These are phyloP conservation scores for Clepsis dumicolana DNA, from an alignment of 2,888 invertebrate species.

Conservation along the genomic window DNA sequence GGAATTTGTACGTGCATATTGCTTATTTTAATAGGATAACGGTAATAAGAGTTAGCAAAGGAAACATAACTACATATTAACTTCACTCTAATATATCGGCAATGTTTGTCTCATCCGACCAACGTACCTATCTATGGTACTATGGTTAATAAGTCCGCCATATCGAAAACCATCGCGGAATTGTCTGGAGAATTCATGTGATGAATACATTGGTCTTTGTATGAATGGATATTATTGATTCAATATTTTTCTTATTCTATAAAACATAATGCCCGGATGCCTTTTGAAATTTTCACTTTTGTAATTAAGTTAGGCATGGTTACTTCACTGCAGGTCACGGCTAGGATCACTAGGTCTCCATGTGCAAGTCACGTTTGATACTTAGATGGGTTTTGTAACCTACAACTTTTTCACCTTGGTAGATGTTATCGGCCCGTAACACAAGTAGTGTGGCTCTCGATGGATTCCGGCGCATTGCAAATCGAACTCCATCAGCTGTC, in stretches of 20 bases:
- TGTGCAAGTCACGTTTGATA: background rate
- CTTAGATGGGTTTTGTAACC: background rate
- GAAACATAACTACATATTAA: background rate
- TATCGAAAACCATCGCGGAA: background rate
- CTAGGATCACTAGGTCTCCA: background rate
- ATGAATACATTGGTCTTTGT: no score
- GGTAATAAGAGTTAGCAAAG: background rate
- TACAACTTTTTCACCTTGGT: slow-evolving; percentile 48
- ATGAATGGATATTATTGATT: background rate
- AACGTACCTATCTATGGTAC: background rate
- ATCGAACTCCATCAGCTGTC: slow-evolving; percentile 76
- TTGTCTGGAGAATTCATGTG: background rate
- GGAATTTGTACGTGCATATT: background rate
- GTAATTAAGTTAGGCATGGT: background rate
- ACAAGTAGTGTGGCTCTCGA: slow-evolving; percentile 65
- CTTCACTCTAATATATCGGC: background rate
- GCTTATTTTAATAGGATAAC: background rate
- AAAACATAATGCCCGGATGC: background rate
- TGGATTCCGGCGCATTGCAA: slow-evolving; percentile 65
- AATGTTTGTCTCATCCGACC: background rate
- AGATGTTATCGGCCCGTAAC: slow-evolving; percentile 64
- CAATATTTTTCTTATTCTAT: background rate
- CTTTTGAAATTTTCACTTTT: background rate
- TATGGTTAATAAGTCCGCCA: background rate
- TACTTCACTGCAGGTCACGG: background rate